A percentile compares a stretch with the other conserved stretches of the same genome.
phyloP scores from a whole-genome alignment of 2,888 invertebrate genomes.

The Agrypnus murinus region DNA sequence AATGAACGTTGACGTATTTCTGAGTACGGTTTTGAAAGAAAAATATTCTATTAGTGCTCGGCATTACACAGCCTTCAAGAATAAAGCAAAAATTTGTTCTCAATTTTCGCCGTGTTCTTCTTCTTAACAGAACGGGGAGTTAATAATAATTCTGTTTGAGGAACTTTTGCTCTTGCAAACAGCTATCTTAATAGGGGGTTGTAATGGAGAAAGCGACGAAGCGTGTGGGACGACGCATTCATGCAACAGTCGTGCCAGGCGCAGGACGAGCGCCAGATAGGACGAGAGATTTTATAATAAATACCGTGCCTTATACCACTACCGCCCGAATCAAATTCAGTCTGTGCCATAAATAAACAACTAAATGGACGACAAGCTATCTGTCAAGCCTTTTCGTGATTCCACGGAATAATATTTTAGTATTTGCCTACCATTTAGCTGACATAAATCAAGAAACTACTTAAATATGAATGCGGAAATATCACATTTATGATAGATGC shows the following conservation, averaged over 20 bases:
- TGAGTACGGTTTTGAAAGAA: no score
- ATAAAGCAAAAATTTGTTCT: constrained; percentile 11
- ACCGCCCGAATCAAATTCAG: constrained; percentile 48
- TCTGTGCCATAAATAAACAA: constrained; percentile 56
- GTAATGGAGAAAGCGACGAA: constrained; percentile 46
- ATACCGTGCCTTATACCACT: constrained; percentile 49
- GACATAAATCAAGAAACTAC: constrained; percentile 58
- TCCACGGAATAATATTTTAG: constrained; percentile 57
- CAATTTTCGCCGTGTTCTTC: constrained; percentile 13
- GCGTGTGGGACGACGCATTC: constrained; percentile 48
- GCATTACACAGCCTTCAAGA: no score
- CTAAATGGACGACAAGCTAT: constrained; percentile 58
- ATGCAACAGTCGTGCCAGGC: constrained; percentile 51
- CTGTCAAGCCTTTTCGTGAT: constrained; percentile 58
- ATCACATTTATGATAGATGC: constrained; percentile 54
- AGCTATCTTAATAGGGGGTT: constrained; percentile 41
- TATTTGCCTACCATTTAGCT: constrained; percentile 57
- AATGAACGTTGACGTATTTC: no score
- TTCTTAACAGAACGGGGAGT: constrained; percentile 23
- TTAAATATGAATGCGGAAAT: constrained; percentile 58
- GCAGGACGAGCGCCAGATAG: constrained; percentile 44
- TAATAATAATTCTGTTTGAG: constrained; percentile 40
- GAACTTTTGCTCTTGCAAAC: constrained; percentile 45
- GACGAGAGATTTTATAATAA: constrained; percentile 46
- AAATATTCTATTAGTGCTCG: no score